phyloP scores from a whole-genome alignment of 2,888 invertebrate genomes.

The Platyscelio sp. region DNA sequence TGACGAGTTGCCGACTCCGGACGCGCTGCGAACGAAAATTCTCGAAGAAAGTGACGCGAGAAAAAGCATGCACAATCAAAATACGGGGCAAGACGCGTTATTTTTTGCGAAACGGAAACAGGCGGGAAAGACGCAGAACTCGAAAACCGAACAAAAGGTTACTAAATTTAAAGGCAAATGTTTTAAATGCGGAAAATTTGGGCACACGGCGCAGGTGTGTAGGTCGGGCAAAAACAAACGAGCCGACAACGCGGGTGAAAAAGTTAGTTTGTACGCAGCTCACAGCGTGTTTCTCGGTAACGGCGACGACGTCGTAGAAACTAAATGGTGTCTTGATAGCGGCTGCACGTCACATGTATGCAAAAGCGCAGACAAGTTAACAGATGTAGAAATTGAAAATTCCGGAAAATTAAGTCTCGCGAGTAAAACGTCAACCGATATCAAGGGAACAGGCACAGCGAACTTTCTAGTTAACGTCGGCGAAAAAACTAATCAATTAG shows the following conservation, averaged over 20 bases:
- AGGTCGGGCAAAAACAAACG: too few relatives aligned
- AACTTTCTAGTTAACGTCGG: not conserved
- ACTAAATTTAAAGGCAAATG: not conserved
- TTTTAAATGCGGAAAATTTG: not conserved
- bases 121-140: not conserved
- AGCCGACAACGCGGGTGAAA: not conserved
- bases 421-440: not conserved
- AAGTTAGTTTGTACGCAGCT: not conserved
- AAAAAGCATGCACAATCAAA: not conserved
- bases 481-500: not conserved
- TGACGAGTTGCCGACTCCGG: not conserved
- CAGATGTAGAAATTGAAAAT: not conserved
- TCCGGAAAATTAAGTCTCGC: not conserved
- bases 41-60: not conserved
- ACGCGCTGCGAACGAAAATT: not conserved
- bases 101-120: not conserved
- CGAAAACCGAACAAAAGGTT: not conserved
- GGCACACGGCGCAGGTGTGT: not conserved
- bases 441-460: not conserved
- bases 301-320: not conserved
- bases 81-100: not conserved
- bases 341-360: not conserved
- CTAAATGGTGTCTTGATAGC: slow-evolving; percentile 14
- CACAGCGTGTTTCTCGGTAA: not conserved
- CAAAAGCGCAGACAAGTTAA: not conserved